Evolutionary conservation across 2,113 vertebrate species (phyloP), one percentile per base, ranked within the genome.

Genomic region (Phyllopteryx taeniolatus): DNA sequence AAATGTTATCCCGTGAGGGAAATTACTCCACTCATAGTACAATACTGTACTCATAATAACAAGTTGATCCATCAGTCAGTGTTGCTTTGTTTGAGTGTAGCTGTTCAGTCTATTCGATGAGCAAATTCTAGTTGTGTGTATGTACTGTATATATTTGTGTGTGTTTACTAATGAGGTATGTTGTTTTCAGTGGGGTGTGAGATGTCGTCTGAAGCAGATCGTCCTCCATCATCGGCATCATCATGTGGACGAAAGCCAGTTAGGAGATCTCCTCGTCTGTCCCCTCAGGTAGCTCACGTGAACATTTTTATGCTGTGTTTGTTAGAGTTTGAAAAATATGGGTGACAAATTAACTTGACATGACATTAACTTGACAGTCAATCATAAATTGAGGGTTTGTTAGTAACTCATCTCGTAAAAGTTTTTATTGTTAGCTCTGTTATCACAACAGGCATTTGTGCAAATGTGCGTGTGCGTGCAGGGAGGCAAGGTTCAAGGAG

Each of bases 211-310:
- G 80, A 77, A 64, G 66, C 70, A 42, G 77, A 76, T 44, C 60
- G 69, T 67, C 70, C 84, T 53, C 79, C 63, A 60, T 57, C 78
- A 49, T 27, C 83, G 56, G 80, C 60, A 60, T 61, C 78, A 47
- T 15, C n/a, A 47, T 47, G n/a, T 27, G 84, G 77, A 64, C 14
- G 27, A 10, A 88, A 85, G 77, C 71, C 84, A 0, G 83, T 83
- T 64, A 73, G 85, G 19, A 79, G 85, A 13, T 86, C 81, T 60
- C 86, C 84, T 60, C 78, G 86, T 42, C 77, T 84, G 60, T 86
- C 85, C 31, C 81, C 86, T 19, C 82, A 88, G 86, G 88, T 88
- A 1, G 4, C 74, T 70, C 22, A 46, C 4, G 20, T 65, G 39
- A 42, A 43, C 39, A 1, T 20, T 63, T 7, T 10, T 9, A n/a